Base-by-base conservation (phyloP, 1,140 invertebrate species). In the Homarus americanus region DNA sequence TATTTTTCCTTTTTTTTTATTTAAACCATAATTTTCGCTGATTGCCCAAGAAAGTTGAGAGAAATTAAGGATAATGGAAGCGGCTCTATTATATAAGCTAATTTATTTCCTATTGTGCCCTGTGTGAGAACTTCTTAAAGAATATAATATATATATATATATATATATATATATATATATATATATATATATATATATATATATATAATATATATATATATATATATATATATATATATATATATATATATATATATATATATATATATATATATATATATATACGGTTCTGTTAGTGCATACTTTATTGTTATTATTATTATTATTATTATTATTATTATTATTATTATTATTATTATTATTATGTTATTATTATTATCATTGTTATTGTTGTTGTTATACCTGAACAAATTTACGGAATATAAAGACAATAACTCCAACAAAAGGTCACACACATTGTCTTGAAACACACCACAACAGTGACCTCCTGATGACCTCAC, bases 61-160 rank as follows among this genome's bases (percentile, higher is more conserved):
- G 63, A 69, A 69, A 69, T 69, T 69, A 69, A n/a, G 63, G 63
- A 69, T 69, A 69, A 69, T 69, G 63, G 32, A 28, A 69, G n/a
- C n/a, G 63, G 28, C n/a, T 69, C 63, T 69, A 69, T 69, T 69
- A 69, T 69, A 69, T 32, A 28, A 69, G n/a, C 63, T 69, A 69
- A 69, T 69, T 69, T 69, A 69, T 69, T 32, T 28, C 63, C 28
- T 32, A 69, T 69, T 69, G n/a, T 69, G 24, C 63, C 63, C 12
- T 5, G n/a, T 69, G 32, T 69, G 63, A 69, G 63, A 69, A 69
- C 63, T 69, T 69, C 63, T 32, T 69, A 32, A 69, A 28, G 28
- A 10, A 0, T 7, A 32, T 5, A 69, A n/a, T 69, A 28, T 66
- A 63, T 63, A 63, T 20, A 24, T 28, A 66, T 20, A 32, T 12